These are phyloP conservation scores for Drosophila maculinotata DNA, from an alignment of 2,888 invertebrate genomes.

Conservation along the genomic window DNA sequence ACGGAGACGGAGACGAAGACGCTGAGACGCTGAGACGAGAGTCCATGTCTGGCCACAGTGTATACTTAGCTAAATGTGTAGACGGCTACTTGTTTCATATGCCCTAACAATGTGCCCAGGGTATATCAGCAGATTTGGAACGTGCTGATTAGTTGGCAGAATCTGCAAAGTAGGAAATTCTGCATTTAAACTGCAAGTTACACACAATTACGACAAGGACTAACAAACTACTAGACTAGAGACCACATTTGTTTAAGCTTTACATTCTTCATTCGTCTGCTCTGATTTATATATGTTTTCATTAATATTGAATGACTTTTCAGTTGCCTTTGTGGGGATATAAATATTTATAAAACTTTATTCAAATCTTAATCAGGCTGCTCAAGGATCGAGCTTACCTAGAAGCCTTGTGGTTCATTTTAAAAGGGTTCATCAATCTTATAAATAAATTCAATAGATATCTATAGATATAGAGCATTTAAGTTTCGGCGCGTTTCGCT, in stretches of 20 bases:
- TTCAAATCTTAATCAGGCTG: too few relatives aligned
- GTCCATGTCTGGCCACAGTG: constrained; percentile 59
- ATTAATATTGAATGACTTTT: too few relatives aligned
- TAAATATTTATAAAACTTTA: too few relatives aligned
- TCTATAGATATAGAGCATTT: constrained; percentile 32
- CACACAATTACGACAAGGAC: background rate
- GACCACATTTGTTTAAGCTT: too few relatives aligned
- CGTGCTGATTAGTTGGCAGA: background rate
- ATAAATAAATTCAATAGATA: too few relatives aligned
- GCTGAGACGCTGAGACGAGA: constrained; percentile 43
- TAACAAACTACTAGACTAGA: background rate
- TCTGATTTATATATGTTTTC: too few relatives aligned
- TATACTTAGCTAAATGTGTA: constrained; percentile 72
- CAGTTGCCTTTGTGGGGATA: too few relatives aligned
- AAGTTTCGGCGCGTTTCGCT: constrained; percentile 21
- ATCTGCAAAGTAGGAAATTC: background rate
- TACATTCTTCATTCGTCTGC: too few relatives aligned
- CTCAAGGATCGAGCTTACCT: too few relatives aligned
- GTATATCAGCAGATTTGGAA: background rate
- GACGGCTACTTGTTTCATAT: constrained; percentile 48
- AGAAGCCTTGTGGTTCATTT: too few relatives aligned
- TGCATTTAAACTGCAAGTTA: background rate
- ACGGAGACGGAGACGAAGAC: constrained; percentile 1
- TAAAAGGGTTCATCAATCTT: too few relatives aligned
- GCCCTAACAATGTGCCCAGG: constrained; percentile 18